phyloP scores from a whole-genome alignment of 2,888 invertebrate genomes.

The Didymodactylos carnosus region DNA sequence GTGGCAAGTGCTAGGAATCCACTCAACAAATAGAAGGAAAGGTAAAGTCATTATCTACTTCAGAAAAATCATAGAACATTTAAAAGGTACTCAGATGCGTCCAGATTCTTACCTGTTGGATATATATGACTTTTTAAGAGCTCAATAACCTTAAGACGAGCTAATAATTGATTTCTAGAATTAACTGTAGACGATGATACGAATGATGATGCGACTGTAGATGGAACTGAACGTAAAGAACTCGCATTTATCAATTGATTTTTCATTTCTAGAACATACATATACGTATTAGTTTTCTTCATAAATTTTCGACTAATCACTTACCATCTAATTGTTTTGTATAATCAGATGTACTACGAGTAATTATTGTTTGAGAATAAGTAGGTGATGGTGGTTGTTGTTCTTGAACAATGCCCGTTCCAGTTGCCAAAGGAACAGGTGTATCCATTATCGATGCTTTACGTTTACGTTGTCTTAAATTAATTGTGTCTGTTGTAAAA shows the following conservation, averaged over 20 bases:
- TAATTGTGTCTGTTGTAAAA: too few relatives aligned
- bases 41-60: too few relatives aligned
- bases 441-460: too few relatives aligned
- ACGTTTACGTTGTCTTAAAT: too few relatives aligned
- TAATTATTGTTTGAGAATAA: background rate
- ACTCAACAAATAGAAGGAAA: too few relatives aligned
- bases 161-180: background rate
- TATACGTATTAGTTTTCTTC: too few relatives aligned
- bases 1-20: too few relatives aligned
- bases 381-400: too few relatives aligned
- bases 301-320: background rate
- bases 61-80: too few relatives aligned
- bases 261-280: background rate
- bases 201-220: too few relatives aligned
- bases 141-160: background rate
- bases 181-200: background rate
- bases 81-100: too few relatives aligned
- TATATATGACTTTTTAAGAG: background rate
- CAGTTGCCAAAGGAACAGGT: too few relatives aligned
- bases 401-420: background rate
- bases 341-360: background rate
- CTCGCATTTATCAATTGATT: background rate
- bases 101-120: background rate
- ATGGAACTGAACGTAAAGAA: background rate
- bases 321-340: background rate